Evolutionary conservation across 2,797 vertebrate species (phyloP).

Genomic region (Eulemur rubriventer): DNA sequence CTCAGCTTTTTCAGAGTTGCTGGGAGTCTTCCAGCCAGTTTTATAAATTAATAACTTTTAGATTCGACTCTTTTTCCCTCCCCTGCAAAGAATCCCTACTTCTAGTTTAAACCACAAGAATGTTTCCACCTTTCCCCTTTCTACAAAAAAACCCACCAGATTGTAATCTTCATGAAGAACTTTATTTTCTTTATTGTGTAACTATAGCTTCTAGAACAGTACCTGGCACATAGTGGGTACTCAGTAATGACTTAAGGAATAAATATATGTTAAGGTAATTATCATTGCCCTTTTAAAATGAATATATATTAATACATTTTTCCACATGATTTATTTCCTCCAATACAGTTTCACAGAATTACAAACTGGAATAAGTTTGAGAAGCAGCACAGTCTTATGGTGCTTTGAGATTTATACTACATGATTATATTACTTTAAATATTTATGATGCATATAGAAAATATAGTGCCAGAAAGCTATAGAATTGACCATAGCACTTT

Average conservation of each 20-base stretch:
- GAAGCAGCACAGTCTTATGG: not conserved
- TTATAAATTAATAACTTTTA: conserved; percentile 3
- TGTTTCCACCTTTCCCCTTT: conserved; percentile 34
- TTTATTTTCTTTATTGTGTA: not conserved
- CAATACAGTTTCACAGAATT: not conserved
- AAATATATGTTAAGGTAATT: not conserved
- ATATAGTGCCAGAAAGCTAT: not conserved
- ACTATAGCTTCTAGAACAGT: not conserved
- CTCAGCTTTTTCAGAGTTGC: not conserved
- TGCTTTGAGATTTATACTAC: not conserved
- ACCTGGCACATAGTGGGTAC: not conserved
- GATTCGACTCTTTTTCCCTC: not conserved
- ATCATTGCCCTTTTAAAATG: not conserved
- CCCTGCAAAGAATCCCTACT: not conserved
- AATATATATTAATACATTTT: not conserved
- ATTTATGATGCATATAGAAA: not conserved
- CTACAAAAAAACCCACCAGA: not conserved
- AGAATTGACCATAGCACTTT: not conserved
- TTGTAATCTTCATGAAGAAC: not conserved
- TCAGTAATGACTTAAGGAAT: not conserved
- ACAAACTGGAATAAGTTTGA: not conserved
- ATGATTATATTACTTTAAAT: conserved; percentile 31
- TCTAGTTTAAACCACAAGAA: not conserved
- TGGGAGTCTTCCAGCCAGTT: conserved; percentile 4
- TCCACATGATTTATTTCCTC: not conserved